A percentile compares a stretch with the other conserved stretches of the same genome.
Conservation (phyloP, 92 coral and sea anemone genomes). For the Diadumene lineata region DNA sequence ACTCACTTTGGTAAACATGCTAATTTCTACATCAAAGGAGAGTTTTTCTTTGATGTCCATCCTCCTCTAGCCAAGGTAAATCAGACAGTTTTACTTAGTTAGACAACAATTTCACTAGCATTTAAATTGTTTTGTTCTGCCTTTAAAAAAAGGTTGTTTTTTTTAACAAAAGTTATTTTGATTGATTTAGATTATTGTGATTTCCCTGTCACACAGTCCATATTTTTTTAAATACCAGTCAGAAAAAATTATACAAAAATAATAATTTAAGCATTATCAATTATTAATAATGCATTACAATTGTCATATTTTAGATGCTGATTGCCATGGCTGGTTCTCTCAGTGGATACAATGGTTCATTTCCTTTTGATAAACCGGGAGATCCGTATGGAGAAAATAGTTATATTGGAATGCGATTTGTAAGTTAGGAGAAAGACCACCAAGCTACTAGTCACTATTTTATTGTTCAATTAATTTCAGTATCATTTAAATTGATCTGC, state of each 20-base stretch:
- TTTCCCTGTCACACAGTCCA: not conserved
- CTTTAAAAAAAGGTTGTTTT: no score
- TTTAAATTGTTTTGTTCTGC: no score
- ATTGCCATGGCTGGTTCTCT: conserved; percentile 91
- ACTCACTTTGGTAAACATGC: conserved; percentile 99
- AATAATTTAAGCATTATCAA: no score
- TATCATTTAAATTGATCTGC: no score
- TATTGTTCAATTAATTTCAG: not conserved
- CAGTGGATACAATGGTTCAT: conserved; percentile 91
- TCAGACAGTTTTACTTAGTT: not conserved
- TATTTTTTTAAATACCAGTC: no score
- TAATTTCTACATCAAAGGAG: conserved; percentile 90
- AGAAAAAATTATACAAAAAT: no score
- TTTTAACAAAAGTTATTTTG: no score
- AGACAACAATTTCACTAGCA: not conserved
- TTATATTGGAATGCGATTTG: conserved; percentile 96
- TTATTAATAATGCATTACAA: not conserved
- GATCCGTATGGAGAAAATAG: conserved; percentile 82
- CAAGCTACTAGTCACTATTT: no score
- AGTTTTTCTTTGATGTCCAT: conserved; percentile 98
- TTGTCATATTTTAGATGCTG: conserved; percentile 66
- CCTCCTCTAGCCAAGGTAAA: conserved; percentile 98
- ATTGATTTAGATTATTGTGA: not conserved
- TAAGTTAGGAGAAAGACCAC: conserved; percentile 14
- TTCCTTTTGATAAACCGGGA: conserved; percentile 97